phyloP scores from a whole-genome alignment of 2,797 vertebrate species.

The Scomberomorus guttatus region DNA sequence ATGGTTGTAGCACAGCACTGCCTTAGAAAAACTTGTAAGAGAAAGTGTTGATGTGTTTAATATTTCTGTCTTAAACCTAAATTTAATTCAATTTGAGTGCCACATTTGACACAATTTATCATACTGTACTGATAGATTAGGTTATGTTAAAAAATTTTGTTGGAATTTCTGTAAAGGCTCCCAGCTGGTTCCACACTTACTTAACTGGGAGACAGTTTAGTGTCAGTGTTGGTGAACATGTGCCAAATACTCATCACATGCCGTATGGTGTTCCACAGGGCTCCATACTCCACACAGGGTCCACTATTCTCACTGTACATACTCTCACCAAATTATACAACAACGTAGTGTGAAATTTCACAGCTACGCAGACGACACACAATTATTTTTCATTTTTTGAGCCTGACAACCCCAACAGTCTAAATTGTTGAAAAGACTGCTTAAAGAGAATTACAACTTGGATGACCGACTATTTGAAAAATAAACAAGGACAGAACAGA shows the following conservation, averaged over 20 bases:
- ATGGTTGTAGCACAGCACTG: not conserved
- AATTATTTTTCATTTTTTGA: not conserved
- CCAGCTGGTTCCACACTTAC: not conserved
- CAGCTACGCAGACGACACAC: not conserved
- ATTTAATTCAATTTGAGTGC: too few species aligned
- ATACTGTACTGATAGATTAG: not conserved
- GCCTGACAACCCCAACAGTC: not conserved
- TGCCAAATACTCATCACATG: not conserved
- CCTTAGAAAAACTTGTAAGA: not conserved
- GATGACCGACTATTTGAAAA: not conserved
- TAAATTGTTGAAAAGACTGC: not conserved
- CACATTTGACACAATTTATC: not conserved
- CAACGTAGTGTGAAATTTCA: not conserved
- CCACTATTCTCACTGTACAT: not conserved
- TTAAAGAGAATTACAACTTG: not conserved
- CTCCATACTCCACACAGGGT: not conserved
- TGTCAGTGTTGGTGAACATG: conserved; percentile 1
- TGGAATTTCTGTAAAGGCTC: not conserved
- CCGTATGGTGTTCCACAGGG: conserved; percentile 16
- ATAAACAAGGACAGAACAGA: not conserved
- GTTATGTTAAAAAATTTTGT: not conserved
- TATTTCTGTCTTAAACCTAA: not conserved
- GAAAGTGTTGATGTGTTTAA: not conserved
- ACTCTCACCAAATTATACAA: not conserved
- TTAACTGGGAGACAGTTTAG: not conserved